phyloP scores from a whole-genome alignment of 2,888 invertebrate species.

The Pharmacophagus antenor region DNA sequence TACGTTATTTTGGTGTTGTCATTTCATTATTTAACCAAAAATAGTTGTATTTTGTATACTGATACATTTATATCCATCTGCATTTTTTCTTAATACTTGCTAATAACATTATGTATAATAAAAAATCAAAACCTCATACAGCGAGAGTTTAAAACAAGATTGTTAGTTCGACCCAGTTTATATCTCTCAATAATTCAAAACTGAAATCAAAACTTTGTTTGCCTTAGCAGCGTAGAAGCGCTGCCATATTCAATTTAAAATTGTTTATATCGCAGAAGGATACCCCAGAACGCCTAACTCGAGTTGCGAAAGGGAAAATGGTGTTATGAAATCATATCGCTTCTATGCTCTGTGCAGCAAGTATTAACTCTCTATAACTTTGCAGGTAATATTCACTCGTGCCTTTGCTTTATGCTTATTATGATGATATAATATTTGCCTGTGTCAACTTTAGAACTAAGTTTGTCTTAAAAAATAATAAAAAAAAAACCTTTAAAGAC shows the following conservation, averaged over 20 bases:
- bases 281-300: slow-evolving; percentile 39
- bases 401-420: slow-evolving; percentile 48
- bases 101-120: background rate
- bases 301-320: slow-evolving; percentile 69
- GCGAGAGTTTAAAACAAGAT: background rate
- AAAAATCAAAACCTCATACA: background rate
- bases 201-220: slow-evolving; percentile 22
- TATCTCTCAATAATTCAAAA: slow-evolving; percentile 27
- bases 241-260: slow-evolving; percentile 40
- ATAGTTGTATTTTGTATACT: too few relatives aligned
- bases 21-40: too few relatives aligned
- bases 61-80: too few relatives aligned
- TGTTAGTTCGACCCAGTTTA: slow-evolving; percentile 19
- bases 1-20: too few relatives aligned
- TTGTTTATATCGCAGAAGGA: slow-evolving; percentile 39
- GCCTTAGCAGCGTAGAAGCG: slow-evolving; percentile 8
- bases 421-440: too few relatives aligned
- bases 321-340: slow-evolving; percentile 70
- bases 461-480: too few relatives aligned
- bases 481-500: too few relatives aligned
- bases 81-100: too few relatives aligned
- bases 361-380: slow-evolving; percentile 52
- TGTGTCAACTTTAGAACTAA: too few relatives aligned
- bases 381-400: slow-evolving; percentile 58
- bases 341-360: slow-evolving; percentile 61